A percentile compares a stretch with the other conserved stretches of the same genome.
Evolutionary conservation across 2,797 vertebrate genomes (phyloP).

Genomic region (Phalloptychus januarius): DNA sequence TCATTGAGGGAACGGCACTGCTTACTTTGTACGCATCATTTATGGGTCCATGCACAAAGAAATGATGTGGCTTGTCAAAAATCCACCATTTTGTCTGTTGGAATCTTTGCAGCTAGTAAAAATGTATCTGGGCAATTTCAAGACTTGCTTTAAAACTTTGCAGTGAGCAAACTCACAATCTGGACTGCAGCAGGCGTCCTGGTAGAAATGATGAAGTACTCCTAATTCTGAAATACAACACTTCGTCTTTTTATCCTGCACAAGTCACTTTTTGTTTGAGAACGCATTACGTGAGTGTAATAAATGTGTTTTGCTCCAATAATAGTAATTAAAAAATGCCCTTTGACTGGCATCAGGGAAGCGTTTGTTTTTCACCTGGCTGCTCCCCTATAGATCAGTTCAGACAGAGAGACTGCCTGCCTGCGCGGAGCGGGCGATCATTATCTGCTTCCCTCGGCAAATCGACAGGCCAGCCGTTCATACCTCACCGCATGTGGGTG

Average conservation of each 20-base stretch:
- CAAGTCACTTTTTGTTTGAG: not conserved
- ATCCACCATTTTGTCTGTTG: not conserved
- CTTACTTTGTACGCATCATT: not conserved
- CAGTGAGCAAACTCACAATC: not conserved
- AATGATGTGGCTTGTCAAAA: not conserved
- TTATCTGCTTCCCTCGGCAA: conserved; percentile 64
- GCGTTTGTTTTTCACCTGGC: conserved; percentile 21
- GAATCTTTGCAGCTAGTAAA: not conserved
- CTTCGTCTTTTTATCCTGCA: not conserved
- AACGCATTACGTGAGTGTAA: not conserved
- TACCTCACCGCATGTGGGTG: conserved; percentile 65
- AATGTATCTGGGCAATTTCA: not conserved
- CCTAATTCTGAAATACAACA: not conserved
- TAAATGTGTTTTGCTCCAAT: not conserved
- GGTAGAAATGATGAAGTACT: not conserved
- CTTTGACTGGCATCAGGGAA: conserved; percentile 3
- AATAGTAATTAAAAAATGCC: not conserved
- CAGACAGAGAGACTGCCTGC: conserved; percentile 75
- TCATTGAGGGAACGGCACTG: not conserved
- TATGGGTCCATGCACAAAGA: not conserved
- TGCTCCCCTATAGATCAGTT: conserved; percentile 47
- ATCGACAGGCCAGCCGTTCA: conserved; percentile 66
- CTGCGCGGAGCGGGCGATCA: conserved; percentile 69
- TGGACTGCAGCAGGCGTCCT: not conserved
- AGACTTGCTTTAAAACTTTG: not conserved